Evolutionary conservation across 1,140 invertebrate species (phyloP).

Genomic region (Trinorchestia longiramus): DNA sequence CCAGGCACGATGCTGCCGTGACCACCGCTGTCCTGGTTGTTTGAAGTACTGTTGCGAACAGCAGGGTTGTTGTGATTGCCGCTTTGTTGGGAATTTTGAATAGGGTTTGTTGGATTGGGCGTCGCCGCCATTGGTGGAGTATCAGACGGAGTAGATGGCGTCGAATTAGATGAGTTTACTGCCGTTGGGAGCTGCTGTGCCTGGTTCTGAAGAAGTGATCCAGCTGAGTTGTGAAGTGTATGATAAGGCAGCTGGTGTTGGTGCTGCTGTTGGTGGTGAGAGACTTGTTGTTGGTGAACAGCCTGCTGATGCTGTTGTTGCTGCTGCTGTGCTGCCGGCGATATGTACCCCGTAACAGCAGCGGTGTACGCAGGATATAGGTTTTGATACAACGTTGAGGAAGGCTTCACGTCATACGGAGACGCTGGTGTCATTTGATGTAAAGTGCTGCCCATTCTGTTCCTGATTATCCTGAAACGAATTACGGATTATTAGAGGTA

Average conservation of each 20-base stretch:
- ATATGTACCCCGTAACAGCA: constrained; percentile 41
- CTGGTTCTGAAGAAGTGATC: not conserved
- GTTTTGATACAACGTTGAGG: constrained; percentile 41
- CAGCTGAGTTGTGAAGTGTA: not conserved
- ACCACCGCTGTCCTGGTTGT: not conserved
- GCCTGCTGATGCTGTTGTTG: constrained; percentile 17
- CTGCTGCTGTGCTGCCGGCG: constrained; percentile 41
- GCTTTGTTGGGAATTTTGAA: not conserved
- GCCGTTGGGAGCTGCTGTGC: not conserved
- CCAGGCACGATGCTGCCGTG: not conserved
- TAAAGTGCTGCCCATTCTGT: constrained; percentile 78
- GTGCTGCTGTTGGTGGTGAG: constrained; percentile 67
- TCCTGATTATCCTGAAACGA: constrained; percentile 78
- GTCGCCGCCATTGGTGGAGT: constrained; percentile 9
- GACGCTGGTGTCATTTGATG: constrained; percentile 36
- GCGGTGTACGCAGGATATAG: constrained; percentile 49
- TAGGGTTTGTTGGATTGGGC: not conserved
- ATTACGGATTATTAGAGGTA: not conserved
- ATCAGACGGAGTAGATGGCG: constrained; percentile 10
- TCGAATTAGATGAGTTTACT: not conserved
- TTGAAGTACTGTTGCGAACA: not conserved
- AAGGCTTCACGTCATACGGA: constrained; percentile 31
- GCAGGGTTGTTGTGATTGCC: not conserved
- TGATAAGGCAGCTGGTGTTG: not conserved
- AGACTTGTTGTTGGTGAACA: not conserved